phyloP scores from a whole-genome alignment of 2,113 vertebrate species.

The Paedocypris sp. region DNA sequence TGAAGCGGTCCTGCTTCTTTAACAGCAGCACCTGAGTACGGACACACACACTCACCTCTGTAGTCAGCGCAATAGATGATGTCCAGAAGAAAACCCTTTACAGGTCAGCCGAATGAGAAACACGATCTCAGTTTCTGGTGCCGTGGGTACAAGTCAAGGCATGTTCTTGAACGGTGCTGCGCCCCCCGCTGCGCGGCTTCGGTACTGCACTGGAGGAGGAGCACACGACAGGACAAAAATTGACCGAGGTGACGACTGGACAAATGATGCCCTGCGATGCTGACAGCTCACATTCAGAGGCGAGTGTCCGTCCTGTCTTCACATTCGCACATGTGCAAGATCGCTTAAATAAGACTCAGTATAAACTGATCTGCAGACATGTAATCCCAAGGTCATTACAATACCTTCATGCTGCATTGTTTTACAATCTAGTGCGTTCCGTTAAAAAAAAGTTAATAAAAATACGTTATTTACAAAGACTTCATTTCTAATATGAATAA shows the following conservation, averaged over 20 bases:
- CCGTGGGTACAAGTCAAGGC: constrained; percentile 60
- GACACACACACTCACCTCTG: constrained; percentile 10
- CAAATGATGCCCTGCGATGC: not conserved
- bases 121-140: constrained; percentile 15
- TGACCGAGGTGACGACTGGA: constrained; percentile 11
- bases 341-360: not conserved
- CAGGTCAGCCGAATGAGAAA: constrained; percentile 11
- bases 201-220: constrained; percentile 43
- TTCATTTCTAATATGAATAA: too few relatives aligned
- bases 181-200: constrained; percentile 41
- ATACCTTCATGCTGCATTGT: too few relatives aligned
- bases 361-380: too few relatives aligned
- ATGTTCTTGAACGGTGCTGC: constrained; percentile 58
- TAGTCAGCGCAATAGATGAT: not conserved
- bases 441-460: too few relatives aligned
- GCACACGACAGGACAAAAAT: constrained; percentile 36
- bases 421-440: too few relatives aligned
- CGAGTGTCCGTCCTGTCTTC: not conserved
- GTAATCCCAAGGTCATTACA: too few relatives aligned
- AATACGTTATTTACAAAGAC: too few relatives aligned
- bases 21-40: constrained; percentile 13
- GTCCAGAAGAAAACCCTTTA: constrained; percentile 9
- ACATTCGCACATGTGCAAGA: not conserved
- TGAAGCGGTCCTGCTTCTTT: not conserved
- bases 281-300: not conserved